Evolutionary conservation across 1,140 invertebrate genomes (phyloP), one percentile per base, ranked within the genome.

Genomic region (Drosophila sp.): DNA sequence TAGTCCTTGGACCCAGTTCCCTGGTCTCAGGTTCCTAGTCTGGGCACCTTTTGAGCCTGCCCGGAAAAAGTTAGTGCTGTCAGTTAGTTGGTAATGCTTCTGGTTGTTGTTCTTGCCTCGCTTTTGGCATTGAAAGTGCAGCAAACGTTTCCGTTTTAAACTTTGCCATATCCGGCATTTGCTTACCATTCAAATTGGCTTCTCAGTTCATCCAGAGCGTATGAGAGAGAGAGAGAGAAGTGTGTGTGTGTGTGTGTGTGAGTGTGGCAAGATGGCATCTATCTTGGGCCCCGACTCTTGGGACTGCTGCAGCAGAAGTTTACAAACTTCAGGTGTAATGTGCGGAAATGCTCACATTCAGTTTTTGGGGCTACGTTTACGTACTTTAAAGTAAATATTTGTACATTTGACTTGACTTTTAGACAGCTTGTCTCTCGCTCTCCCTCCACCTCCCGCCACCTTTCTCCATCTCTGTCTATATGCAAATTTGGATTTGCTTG

Each of bases 91-190:
- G 40, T 36, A 70, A 65, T 36, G 57, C n/a, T 48, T 58, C 34
- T 66, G 38, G 40, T 21, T 61, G 63, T 21, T 56, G 58, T 29
- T 29, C 2, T 29, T 29, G 21, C 36, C 27, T 38, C 25, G n/a
- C n/a, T 57, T 76, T 63, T 75, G 78, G 78, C 65, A 78, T 78
- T 80, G 64, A 78, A 75, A 71, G 40, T 58, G 72, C 66, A 64
- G 71, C 72, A 78, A 78, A 78, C 76, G 72, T 78, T 80, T 80
- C 76, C 72, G 76, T 71, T 78, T 76, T 54, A 66, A 80, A 80
- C 78, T 80, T 76, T 78, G 58, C 57, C 76, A 80, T 80, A 78
- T 80, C 78, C 78, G 78, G 72, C 62, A 76, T 78, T 76, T 76
- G 72, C 78, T 80, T 78, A 73, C 73, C 66, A 73, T 80, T 80